Evolutionary conservation across 2,797 vertebrate genomes (phyloP).

Genomic region (Australoheros facetus): DNA sequence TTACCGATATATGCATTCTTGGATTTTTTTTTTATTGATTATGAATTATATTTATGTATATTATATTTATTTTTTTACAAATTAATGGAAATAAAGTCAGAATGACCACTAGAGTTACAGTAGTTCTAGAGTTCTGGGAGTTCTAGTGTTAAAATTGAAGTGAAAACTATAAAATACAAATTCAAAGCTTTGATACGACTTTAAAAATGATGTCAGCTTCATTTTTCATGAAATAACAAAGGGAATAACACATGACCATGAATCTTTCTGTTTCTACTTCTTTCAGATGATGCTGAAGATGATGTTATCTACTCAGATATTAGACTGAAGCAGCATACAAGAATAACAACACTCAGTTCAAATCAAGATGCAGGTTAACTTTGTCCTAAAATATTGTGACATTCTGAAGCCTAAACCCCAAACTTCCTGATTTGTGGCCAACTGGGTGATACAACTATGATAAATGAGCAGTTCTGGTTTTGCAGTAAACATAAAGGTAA

Average conservation of each 20-base stretch:
- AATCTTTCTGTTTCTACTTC: not conserved
- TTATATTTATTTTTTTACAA: too few species aligned
- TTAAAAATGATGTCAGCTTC: fast-evolving
- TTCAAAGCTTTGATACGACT: not conserved
- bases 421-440: not conserved
- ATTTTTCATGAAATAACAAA: not conserved
- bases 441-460: fast-evolving
- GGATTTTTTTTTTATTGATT: too few species aligned
- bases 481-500: not conserved
- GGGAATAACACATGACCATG: not conserved
- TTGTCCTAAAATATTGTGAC: not conserved
- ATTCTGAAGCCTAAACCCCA: not conserved
- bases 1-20: too few species aligned
- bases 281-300: slow-evolving; percentile 11
- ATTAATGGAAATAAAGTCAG: too few species aligned
- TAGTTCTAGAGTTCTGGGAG: too few species aligned
- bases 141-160: not conserved
- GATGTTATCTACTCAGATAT: slow-evolving; percentile 27
- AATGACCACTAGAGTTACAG: too few species aligned
- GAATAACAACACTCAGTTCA: not conserved
- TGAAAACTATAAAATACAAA: not conserved
- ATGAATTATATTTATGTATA: too few species aligned
- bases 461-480: not conserved
- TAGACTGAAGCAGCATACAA: not conserved
- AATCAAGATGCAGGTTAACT: not conserved